Conservation (phyloP, 2,888 invertebrate genomes). For the Folsomia candida region DNA sequence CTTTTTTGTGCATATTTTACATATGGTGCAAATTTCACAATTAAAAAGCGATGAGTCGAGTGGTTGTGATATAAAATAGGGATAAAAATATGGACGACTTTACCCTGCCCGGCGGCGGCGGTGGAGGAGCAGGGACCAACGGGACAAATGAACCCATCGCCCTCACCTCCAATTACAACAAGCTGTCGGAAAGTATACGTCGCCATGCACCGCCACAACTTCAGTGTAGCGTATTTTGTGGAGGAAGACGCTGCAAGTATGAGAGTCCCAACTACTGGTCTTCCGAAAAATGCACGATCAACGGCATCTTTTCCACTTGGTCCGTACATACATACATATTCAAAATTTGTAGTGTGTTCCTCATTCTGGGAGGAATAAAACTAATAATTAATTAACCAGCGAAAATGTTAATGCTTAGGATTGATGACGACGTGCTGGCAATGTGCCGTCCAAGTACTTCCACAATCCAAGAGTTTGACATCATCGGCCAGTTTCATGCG, state of each 20-base stretch:
- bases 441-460: conserved; percentile 81
- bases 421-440: conserved; percentile 82
- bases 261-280: conserved; percentile 67
- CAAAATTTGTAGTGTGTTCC: neutral
- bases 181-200: conserved; percentile 59
- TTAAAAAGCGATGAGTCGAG: neutral
- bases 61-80: neutral
- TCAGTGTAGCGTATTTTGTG: conserved; percentile 80
- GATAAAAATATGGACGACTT: conserved; percentile 46
- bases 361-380: conserved; percentile 1
- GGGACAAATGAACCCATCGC: conserved; percentile 46
- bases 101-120: conserved; percentile 36
- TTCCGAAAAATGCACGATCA: conserved; percentile 66
- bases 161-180: conserved; percentile 54
- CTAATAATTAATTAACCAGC: conserved; percentile 5
- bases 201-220: conserved; percentile 67
- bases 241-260: conserved; percentile 77
- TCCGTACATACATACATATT: conserved; percentile 55
- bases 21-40: too few species aligned
- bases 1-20: too few species aligned
- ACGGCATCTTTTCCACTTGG: conserved; percentile 82
- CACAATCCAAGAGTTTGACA: conserved; percentile 69
- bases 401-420: conserved; percentile 60
- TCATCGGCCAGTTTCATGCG: conserved; percentile 74
- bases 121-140: conserved; percentile 23